Evolutionary conservation across 1,140 invertebrate species (phyloP), one percentile per base, ranked within the genome.

Genomic region (Anoplophora glabripennis): DNA sequence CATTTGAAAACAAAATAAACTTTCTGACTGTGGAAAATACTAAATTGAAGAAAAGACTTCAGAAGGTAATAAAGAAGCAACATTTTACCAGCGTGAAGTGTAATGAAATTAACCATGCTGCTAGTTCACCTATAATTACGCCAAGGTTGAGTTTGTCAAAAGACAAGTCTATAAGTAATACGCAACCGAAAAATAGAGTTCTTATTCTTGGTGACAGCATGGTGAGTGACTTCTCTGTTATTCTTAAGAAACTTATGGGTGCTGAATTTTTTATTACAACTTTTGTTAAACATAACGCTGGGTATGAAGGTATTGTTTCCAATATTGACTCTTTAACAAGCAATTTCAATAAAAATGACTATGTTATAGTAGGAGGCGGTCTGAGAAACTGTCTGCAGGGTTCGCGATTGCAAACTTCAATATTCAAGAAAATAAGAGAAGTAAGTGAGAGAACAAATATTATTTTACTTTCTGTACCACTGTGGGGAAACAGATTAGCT

Each of bases 231-330:
- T 45, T 45, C 3, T 12, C 42, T 10, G 17, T 10, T 14, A 45
- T 45, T 4, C 14, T 45, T 10, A 45, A 21, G 1, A 15, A 45
- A 9, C 15, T 45, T 10, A 18, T 15, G 21, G 1, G 34, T 0
- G 21, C 21, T 48, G 33, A 48, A 48, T 48, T 33, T 48, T 7
- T n/a, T 33, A 15, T 48, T 33, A 48, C 46, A n/a, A 33, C 2
- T 15, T 33, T 48, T 12, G 34, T 48, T 11, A 48, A 48, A 48
- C 46, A 48, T 14, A 48, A 48, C 34, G 46, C 46, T 12, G 9
- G 12, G 21, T 48, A 33, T 11, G 21, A 48, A 11, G 18, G 33
- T 12, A 48, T 48, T 8, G 4, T 48, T 18, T 11, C 28, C 11
- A 11, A 15, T 48, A 33, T 33, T 12, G 34, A 33, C 12, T n/a